Evolutionary conservation across 2,797 vertebrate genomes (phyloP).

Genomic region (Octomys mimax): DNA sequence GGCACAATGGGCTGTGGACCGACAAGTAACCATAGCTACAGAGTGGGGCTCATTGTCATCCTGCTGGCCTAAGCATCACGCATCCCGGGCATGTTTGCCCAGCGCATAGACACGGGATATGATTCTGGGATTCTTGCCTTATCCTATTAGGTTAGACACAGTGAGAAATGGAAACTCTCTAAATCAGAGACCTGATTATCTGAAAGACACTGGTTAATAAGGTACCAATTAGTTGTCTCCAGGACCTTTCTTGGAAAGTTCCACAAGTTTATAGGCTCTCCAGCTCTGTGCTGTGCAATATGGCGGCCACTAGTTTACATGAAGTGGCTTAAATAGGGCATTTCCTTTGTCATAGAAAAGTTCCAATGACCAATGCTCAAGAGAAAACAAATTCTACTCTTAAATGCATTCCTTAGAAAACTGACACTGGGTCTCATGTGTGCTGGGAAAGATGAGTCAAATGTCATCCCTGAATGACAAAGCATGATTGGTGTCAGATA

Average conservation of each 20-base stretch:
- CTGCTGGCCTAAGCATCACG: too few relatives aligned
- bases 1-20: accelerated
- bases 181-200: background rate
- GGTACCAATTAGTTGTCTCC: background rate
- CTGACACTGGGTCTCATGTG: background rate
- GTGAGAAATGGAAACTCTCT: background rate
- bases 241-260: background rate
- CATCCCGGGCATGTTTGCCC: background rate
- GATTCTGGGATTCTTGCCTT: background rate
- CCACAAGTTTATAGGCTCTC: background rate
- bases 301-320: background rate
- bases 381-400: conserved; percentile 40
- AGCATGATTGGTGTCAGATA: conserved; percentile 30
- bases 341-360: background rate
- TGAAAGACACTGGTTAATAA: background rate
- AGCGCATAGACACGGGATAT: accelerated
- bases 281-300: too few relatives aligned
- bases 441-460: background rate
- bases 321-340: background rate
- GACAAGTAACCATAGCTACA: background rate
- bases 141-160: background rate
- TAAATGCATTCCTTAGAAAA: conserved; percentile 8
- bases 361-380: background rate
- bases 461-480: background rate
- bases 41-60: background rate